Evolutionary conservation across 2,113 vertebrate genomes (phyloP).

Genomic region (Melanerpes aurifrons): DNA sequence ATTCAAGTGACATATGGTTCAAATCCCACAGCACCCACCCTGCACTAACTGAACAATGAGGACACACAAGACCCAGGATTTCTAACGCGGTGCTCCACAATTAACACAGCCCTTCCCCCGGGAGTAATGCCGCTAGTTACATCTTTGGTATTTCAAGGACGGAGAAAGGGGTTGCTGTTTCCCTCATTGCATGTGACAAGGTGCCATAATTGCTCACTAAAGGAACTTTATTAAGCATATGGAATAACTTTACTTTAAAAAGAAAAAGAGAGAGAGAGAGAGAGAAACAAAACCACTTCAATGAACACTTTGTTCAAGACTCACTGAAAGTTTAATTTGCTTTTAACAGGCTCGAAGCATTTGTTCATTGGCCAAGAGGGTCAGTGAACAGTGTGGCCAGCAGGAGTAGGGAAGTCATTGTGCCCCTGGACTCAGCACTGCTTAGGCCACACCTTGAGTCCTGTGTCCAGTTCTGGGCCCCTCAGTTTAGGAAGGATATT

Average conservation of each 20-base stretch:
- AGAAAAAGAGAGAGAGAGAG: neutral
- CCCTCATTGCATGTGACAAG: conserved; percentile 68
- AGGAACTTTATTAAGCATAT: conserved; percentile 75
- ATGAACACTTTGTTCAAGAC: conserved; percentile 29
- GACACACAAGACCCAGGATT: conserved; percentile 59
- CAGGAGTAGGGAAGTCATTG: too few relatives aligned
- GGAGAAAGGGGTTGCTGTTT: conserved; percentile 57
- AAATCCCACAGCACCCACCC: conserved; percentile 64
- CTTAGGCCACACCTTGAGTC: too few relatives aligned
- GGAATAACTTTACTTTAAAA: conserved; percentile 52
- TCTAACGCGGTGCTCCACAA: conserved; percentile 45
- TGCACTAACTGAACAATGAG: conserved; percentile 30
- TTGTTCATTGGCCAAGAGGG: too few relatives aligned
- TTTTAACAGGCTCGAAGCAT: too few relatives aligned
- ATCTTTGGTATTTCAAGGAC: conserved; percentile 66
- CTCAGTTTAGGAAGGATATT: too few relatives aligned
- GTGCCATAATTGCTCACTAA: conserved; percentile 72
- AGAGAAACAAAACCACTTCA: neutral
- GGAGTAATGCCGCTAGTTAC: conserved; percentile 61
- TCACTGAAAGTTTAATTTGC: too few relatives aligned
- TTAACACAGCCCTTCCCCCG: conserved; percentile 54
- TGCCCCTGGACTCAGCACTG: too few relatives aligned
- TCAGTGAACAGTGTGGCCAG: too few relatives aligned
- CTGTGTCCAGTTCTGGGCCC: too few relatives aligned
- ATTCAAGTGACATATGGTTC: conserved; percentile 68